Conservation (phyloP, 2,888 invertebrate species). For the Stenotaenia linearis region DNA sequence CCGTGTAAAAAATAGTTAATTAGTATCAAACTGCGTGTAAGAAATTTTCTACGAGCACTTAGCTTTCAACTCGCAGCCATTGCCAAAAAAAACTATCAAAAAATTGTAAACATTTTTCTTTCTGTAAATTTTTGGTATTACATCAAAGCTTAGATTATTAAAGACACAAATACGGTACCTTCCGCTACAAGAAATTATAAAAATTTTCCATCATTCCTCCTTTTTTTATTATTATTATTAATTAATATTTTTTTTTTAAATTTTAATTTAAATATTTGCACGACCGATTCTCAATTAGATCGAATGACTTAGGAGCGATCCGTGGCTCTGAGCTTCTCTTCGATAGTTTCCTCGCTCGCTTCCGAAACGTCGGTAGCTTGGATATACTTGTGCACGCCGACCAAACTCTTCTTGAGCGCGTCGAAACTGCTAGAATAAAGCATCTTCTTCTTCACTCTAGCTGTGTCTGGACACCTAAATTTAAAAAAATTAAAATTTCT, state of each 20-base stretch:
- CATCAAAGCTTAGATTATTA: slow-evolving; percentile 4
- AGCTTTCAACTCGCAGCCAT: neutral
- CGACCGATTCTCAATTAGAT: no score
- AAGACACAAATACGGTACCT: neutral
- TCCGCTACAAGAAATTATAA: neutral
- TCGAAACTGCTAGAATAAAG: slow-evolving; percentile 89
- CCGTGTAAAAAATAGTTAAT: neutral
- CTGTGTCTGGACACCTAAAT: slow-evolving; percentile 82
- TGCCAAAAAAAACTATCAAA: neutral
- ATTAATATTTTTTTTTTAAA: neutral
- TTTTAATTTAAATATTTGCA: no score
- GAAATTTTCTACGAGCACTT: neutral
- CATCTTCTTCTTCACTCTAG: slow-evolving; percentile 80
- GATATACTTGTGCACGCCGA: slow-evolving; percentile 94
- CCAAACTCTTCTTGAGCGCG: slow-evolving; percentile 93
- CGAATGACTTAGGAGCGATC: slow-evolving; percentile 60
- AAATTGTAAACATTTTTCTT: neutral
- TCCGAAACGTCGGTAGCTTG: slow-evolving; percentile 91
- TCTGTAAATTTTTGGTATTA: neutral
- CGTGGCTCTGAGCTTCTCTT: slow-evolving; percentile 88
- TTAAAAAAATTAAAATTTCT: neutral
- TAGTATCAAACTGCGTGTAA: neutral
- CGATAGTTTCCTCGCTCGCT: slow-evolving; percentile 86
- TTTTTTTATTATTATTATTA: neutral
- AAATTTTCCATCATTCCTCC: neutral